phyloP scores from a whole-genome alignment of 2,113 vertebrate genomes.

The Cervus canadensis region DNA sequence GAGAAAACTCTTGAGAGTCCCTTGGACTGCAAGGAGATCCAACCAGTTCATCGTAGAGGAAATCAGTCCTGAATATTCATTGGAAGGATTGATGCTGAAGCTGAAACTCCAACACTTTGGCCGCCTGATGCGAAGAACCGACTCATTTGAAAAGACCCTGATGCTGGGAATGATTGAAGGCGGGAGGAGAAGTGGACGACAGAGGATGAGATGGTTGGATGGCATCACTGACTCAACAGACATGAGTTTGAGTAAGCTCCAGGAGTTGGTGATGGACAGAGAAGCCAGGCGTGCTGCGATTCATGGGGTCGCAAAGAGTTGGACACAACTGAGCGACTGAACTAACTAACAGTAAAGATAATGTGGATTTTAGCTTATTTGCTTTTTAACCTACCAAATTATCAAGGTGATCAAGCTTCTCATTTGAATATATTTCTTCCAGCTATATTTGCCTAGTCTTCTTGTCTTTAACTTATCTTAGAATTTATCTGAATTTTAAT shows the following conservation, averaged over 20 bases:
- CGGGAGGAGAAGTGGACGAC: fast-evolving
- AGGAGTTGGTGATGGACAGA: not conserved
- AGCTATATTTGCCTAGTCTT: not conserved
- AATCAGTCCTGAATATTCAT: not conserved
- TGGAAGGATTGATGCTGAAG: not conserved
- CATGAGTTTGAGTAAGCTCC: not conserved
- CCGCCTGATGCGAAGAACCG: not conserved
- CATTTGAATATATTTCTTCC: not conserved
- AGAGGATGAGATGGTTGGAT: not conserved
- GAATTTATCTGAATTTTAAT: not conserved
- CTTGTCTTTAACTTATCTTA: not conserved
- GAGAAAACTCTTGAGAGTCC: not conserved
- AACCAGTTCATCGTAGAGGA: not conserved
- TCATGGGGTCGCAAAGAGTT: not conserved
- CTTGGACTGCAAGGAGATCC: not conserved
- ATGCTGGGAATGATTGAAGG: not conserved
- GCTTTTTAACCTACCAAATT: not conserved
- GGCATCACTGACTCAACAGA: not conserved
- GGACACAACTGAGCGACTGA: not conserved
- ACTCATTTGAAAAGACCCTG: not conserved
- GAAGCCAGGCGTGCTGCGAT: not conserved
- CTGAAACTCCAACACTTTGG: not conserved
- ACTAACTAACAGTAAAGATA: not conserved
- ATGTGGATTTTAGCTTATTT: not conserved
- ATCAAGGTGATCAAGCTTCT: not conserved